Conservation (phyloP, 2,888 invertebrate genomes). For the Hirtodrosophila confusa region DNA sequence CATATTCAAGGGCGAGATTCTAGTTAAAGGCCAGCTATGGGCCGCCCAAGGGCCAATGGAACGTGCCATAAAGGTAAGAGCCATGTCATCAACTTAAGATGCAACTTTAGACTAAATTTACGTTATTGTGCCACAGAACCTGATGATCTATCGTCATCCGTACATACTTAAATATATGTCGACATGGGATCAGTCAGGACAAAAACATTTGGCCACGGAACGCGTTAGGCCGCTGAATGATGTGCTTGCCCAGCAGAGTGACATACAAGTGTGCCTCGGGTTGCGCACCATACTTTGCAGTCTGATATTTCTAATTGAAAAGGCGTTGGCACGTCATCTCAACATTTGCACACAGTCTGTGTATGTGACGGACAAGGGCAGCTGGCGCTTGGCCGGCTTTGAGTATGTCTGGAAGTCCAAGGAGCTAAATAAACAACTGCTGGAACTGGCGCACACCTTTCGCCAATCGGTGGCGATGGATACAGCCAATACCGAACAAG, state of each 20-base stretch:
- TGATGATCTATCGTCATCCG: constrained; percentile 94
- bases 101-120: too few relatives aligned
- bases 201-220: constrained; percentile 92
- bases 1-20: constrained; percentile 89
- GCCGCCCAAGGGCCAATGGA: constrained; percentile 88
- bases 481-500: constrained; percentile 84
- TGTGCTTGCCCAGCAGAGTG: constrained; percentile 87
- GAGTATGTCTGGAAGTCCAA: constrained; percentile 90
- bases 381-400: constrained; percentile 94
- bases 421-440: constrained; percentile 88
- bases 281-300: constrained; percentile 92
- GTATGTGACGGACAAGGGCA: constrained; percentile 92
- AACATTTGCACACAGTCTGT: constrained; percentile 92
- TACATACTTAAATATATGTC: constrained; percentile 92
- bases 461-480: constrained; percentile 90
- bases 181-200: constrained; percentile 91
- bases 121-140: constrained; percentile 86
- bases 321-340: constrained; percentile 91
- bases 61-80: constrained; percentile 89
- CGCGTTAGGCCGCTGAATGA: constrained; percentile 90
- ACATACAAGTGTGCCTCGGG: constrained; percentile 93
- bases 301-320: constrained; percentile 92
- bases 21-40: constrained; percentile 88
- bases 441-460: constrained; percentile 88
- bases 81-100: too few relatives aligned